Conservation (phyloP, 2,888 invertebrate genomes). For the Macaria liturata region DNA sequence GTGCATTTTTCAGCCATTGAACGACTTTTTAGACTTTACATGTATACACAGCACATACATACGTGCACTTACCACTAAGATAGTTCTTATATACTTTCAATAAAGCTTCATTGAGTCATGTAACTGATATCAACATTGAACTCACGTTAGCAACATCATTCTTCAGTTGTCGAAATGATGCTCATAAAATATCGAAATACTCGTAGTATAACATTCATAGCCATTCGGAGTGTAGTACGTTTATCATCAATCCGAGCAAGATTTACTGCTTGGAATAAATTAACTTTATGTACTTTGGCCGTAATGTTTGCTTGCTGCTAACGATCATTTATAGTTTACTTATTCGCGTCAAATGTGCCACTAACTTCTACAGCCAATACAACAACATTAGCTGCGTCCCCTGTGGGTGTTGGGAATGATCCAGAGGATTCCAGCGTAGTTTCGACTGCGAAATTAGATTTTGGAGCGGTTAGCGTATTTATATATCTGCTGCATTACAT, state of each 20-base stretch:
- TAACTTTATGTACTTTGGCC: conserved; percentile 50
- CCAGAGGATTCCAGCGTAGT: background rate
- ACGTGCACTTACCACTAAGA: background rate
- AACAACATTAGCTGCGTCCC: background rate
- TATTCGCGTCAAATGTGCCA: conserved; percentile 23
- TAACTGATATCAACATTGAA: background rate
- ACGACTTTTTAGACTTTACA: no score
- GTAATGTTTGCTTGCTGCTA: conserved; percentile 36
- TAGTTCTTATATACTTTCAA: background rate
- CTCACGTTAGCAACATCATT: conserved; percentile 7
- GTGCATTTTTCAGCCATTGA: no score
- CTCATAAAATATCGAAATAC: conserved; percentile 19
- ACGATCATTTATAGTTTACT: conserved; percentile 35
- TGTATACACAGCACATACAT: background rate
- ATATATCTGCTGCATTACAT: background rate
- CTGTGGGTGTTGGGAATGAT: conserved; percentile 8
- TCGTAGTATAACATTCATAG: conserved; percentile 26
- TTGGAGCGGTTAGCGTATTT: conserved; percentile 4
- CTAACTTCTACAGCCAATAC: conserved; percentile 23
- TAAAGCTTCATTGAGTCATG: background rate
- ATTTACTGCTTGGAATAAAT: conserved; percentile 49
- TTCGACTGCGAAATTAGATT: conserved; percentile 7
- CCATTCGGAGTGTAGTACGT: conserved; percentile 32
- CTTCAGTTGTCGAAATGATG: conserved; percentile 6
- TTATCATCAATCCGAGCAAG: conserved; percentile 43